Base-by-base conservation (phyloP, 2,888 invertebrate genomes). In the Mythimna ferrago region DNA sequence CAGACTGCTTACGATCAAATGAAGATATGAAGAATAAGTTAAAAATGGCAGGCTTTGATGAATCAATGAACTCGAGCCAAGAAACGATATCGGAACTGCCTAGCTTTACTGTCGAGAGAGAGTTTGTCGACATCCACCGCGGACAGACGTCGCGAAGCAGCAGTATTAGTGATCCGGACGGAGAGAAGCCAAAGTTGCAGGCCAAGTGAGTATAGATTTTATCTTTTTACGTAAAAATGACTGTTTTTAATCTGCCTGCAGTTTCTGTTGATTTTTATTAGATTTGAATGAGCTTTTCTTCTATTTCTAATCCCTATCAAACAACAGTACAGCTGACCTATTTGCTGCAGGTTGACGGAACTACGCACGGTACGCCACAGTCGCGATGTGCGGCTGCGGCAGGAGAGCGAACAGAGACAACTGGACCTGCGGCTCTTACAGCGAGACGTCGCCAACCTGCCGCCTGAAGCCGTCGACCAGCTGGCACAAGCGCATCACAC, bases 381-480 rank as follows among this genome's bases (percentile, higher is more conserved):
- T 85, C 97, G 97, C 88, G 98, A 98, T 93, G 98, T 98, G 86
- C 96, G 97, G 64, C 93, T 98, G 82, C 97, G 97, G 64, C 97
- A 98, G 78, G 98, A 98, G 85, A 97, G 98, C 88, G 98, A 98
- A 84, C 96, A 97, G 86, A 96, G 98, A 41, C 97, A 98, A 77
- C 97, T 98, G 75, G 98, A 98, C 93, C 97, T 98, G 97, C 97
- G 98, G 51, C 96, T 98, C 80, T 93, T 98, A 90, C 97, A 98
- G 84, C 97, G 97, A 73, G 98, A 98, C 90, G 97, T 98, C 78
- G 97, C 98, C 71, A 97, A 97, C 86, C 94, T 98, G 85, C 97
- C 98, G 57, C 96, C 97, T 5, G 98, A 98, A 92, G 98, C 98
- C 21, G 97, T 98, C 48, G 97, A 98, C 35, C 97, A 97, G 88